Conservation (phyloP, 2,113 vertebrate species). For the Osmerus mordax region DNA sequence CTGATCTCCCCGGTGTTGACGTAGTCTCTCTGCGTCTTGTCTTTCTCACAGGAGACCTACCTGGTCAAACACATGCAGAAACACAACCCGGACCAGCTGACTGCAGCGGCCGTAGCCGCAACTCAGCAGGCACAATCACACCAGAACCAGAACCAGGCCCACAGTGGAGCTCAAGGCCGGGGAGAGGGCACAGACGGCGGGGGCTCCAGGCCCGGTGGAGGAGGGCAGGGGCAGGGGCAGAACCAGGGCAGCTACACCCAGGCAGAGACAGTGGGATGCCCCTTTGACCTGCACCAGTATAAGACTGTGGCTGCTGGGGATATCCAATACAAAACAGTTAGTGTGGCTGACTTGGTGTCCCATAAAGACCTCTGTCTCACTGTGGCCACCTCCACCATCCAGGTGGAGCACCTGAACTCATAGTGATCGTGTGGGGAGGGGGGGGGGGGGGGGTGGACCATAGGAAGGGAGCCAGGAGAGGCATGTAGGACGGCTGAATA, state of each 20-base stretch:
- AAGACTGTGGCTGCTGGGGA: constrained; percentile 82
- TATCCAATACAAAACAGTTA: constrained; percentile 76
- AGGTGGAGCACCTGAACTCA: constrained; percentile 76
- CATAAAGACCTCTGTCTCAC: constrained; percentile 98
- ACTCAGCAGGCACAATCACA: constrained; percentile 73
- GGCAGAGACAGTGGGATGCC: constrained; percentile 70
- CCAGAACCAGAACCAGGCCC: constrained; percentile 68
- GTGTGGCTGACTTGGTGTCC: constrained; percentile 70
- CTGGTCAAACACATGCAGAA: constrained; percentile 99
- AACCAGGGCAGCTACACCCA: constrained; percentile 73
- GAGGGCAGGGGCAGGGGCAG: constrained; percentile 65
- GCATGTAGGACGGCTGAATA: not conserved
- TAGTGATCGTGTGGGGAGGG: constrained; percentile 40
- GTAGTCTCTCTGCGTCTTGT: constrained; percentile 55
- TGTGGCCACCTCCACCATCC: constrained; percentile 86
- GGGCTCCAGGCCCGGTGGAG: constrained; percentile 38
- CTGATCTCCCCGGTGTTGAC: constrained; percentile 44
- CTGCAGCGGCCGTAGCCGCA: constrained; percentile 48
- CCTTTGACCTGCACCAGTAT: constrained; percentile 94
- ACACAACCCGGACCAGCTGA: constrained; percentile 84
- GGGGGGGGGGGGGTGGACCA: constrained; percentile 10
- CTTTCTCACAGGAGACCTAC: constrained; percentile 87
- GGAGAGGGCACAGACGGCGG: constrained; percentile 64
- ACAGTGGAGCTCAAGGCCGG: constrained; percentile 62
- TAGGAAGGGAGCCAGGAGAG: not conserved